Evolutionary conservation across 2,888 invertebrate species (phyloP).

Genomic region (Drosophila acutilabella): DNA sequence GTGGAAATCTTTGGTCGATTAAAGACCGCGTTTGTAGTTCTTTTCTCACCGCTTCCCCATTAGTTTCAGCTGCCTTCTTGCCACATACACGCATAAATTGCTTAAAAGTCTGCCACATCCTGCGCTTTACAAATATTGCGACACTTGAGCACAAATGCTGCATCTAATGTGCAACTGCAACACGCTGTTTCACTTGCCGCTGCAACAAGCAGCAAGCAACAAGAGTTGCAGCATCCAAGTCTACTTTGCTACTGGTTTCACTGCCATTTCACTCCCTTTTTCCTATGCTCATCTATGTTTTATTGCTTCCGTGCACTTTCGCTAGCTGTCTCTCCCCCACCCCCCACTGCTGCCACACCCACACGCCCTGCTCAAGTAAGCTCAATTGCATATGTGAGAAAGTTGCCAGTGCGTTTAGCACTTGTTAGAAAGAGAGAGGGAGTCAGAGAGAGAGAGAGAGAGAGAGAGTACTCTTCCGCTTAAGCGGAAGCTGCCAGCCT

Average conservation of each 20-base stretch:
- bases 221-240: constrained; percentile 41
- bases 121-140: constrained; percentile 70
- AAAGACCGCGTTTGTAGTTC: background rate
- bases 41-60: constrained; percentile 25
- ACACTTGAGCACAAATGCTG: constrained; percentile 74
- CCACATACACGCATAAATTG: constrained; percentile 58
- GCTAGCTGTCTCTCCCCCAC: constrained; percentile 28
- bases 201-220: constrained; percentile 57
- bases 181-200: constrained; percentile 16
- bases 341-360: constrained; percentile 5
- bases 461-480: constrained; percentile 54
- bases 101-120: constrained; percentile 43
- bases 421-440: constrained; percentile 32
- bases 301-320: constrained; percentile 75
- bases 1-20: background rate
- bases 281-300: constrained; percentile 56
- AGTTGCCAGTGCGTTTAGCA: constrained; percentile 73
- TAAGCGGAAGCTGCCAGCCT: constrained; percentile 50
- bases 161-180: constrained; percentile 63
- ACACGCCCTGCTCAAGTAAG: constrained; percentile 25
- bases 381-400: constrained; percentile 65
- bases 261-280: background rate
- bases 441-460: background rate
- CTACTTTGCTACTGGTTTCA: background rate
- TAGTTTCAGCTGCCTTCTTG: constrained; percentile 27